phyloP scores from a whole-genome alignment of 1,140 invertebrate species.

The Acromyrmex charruanus region DNA sequence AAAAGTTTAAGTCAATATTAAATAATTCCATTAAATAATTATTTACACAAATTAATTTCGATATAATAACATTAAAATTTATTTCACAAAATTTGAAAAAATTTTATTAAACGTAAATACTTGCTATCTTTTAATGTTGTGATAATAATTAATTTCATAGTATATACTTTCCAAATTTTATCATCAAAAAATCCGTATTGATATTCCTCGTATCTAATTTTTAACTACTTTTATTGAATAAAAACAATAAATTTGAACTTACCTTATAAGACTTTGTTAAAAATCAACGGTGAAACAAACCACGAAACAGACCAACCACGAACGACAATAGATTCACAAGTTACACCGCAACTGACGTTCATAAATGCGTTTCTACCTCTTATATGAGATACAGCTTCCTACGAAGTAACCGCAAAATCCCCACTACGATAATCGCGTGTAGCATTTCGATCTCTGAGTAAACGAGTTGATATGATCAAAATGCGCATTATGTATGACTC shows the following conservation, averaged over 20 bases:
- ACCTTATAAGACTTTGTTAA: not conserved
- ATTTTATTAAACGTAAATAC: not conserved
- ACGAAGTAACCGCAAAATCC: constrained; percentile 63
- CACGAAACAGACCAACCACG: not conserved
- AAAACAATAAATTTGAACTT: not conserved
- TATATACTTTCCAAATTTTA: not conserved
- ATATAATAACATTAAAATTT: not conserved
- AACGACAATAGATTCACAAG: constrained; percentile 35
- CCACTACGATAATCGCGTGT: constrained; percentile 64
- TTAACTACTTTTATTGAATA: not conserved
- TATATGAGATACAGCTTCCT: constrained; percentile 74
- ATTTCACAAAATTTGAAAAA: not conserved
- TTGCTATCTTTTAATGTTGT: constrained; percentile 3
- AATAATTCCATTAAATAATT: not conserved
- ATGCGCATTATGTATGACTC: not conserved
- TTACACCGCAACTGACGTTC: constrained; percentile 64
- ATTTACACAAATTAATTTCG: not conserved
- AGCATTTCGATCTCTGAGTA: constrained; percentile 2
- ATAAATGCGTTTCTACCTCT: constrained; percentile 54
- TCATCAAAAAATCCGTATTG: not conserved
- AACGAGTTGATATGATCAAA: constrained; percentile 13
- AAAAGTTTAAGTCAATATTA: not conserved
- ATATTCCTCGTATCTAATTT: not conserved
- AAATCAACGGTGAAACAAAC: not conserved
- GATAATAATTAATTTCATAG: not conserved